Evolutionary conservation across 1,140 invertebrate genomes (phyloP).

Genomic region (Protaetia brevitarsis): DNA sequence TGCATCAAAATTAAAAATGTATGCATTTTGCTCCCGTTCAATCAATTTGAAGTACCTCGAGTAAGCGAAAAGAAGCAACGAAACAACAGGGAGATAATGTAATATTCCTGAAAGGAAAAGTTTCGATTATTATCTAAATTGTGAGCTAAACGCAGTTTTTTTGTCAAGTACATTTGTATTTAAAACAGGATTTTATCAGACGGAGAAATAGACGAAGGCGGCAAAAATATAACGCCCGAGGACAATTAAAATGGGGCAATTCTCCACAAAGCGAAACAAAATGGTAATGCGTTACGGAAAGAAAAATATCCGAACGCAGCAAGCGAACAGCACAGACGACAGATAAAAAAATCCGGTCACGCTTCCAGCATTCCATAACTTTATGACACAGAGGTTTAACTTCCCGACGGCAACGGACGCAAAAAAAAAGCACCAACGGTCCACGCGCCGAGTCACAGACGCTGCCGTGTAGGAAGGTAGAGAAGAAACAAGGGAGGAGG

Average conservation of each 20-base stretch:
- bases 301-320: conserved; percentile 7
- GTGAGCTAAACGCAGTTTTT: too few relatives aligned
- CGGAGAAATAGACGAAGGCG: not conserved
- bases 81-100: too few relatives aligned
- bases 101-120: too few relatives aligned
- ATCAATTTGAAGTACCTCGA: too few relatives aligned
- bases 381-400: conserved; percentile 11
- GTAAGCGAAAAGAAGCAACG: too few relatives aligned
- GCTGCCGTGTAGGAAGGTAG: not conserved
- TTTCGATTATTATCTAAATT: too few relatives aligned
- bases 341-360: conserved; percentile 15
- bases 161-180: not conserved
- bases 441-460: not conserved
- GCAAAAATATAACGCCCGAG: not conserved
- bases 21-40: too few relatives aligned
- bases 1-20: too few relatives aligned
- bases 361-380: conserved; percentile 15
- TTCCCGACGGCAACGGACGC: not conserved
- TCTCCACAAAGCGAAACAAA: conserved; percentile 3
- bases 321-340: conserved; percentile 6
- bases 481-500: too few relatives aligned
- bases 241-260: conserved; percentile 11
- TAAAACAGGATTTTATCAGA: not conserved
- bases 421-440: not conserved
- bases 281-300: conserved; percentile 13